Percentiles rank a stretch among this genome's conserved stretches.
Conservation (phyloP, 1,140 invertebrate species). For the Ips nitidus region DNA sequence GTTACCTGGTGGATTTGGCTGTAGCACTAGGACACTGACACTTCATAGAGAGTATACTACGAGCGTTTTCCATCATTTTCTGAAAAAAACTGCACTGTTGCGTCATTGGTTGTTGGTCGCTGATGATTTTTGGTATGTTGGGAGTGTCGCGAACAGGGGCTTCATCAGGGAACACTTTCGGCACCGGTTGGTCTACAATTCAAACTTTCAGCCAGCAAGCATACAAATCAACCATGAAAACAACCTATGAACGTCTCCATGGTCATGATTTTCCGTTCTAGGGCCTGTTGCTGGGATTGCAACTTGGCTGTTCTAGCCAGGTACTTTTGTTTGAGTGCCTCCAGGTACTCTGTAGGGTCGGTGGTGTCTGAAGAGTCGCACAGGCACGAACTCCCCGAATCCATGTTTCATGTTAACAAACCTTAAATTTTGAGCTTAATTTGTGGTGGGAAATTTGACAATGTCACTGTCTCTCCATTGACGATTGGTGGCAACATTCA, state of each 20-base stretch:
- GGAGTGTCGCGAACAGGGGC: constrained; percentile 9
- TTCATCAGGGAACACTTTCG: constrained; percentile 28
- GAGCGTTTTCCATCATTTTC: constrained; percentile 39
- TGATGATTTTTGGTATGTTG: background rate
- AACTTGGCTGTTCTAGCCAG: constrained; percentile 24
- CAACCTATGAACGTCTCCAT: constrained; percentile 29
- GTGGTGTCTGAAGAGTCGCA: constrained; percentile 20
- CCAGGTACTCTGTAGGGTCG: constrained; percentile 30
- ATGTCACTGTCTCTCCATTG: background rate
- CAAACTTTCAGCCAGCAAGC: too few species aligned
- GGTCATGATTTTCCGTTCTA: constrained; percentile 26
- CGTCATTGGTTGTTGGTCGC: constrained; percentile 13
- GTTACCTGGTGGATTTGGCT: background rate
- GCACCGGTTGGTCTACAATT: background rate
- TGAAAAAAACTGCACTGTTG: constrained; percentile 37
- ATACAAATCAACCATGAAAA: too few species aligned
- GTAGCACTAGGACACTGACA: constrained; percentile 29
- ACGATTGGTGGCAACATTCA: background rate
- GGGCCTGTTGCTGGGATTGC: constrained; percentile 20
- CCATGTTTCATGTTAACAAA: constrained; percentile 22
- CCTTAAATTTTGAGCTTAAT: constrained; percentile 21
- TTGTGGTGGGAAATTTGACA: background rate
- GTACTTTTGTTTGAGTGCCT: constrained; percentile 25
- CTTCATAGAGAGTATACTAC: constrained; percentile 35
- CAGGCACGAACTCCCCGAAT: constrained; percentile 5